Base-by-base conservation (phyloP, 2,113 vertebrate genomes). In the Glaucidium brasilianum region DNA sequence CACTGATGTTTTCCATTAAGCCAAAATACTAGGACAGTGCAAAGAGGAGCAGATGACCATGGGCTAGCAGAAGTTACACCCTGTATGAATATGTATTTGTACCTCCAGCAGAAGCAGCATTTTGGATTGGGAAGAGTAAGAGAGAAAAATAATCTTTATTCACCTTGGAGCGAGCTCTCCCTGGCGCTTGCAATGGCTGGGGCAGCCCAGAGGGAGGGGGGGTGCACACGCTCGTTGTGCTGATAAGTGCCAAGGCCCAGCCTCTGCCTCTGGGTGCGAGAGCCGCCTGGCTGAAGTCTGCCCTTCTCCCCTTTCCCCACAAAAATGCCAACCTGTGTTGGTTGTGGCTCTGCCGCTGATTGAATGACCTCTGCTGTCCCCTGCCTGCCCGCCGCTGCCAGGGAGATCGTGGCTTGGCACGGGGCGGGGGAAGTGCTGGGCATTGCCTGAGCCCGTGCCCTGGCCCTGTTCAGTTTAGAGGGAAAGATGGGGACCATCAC, bases 331-430 rank as follows among this genome's bases (percentile, higher is more conserved):
- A 15, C 53, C 27, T 5, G 6, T 27, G 1, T 0, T 15, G 37
- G 14, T 21, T 32, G 43, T 89, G 59, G 20, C 34, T 0, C 0
- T 2, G 2, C 49, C 2, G 3, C 6, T 2, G 43, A 19, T 1
- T 27, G 52, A 56, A 13, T 14, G 58, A 30, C 29, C 29, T 30
- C 52, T 77, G 80, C 74, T 45, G 26, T 11, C 43, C 56, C 35
- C 69, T 34, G n/a, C 12, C 58, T 23, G 35, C 17, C 49, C 64
- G 79, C 72, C 3, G 1, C 66, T 27, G 41, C 53, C 52, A 8
- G 39, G 62, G 58, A 49, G 16, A 26, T 13, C 11, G 0, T 0
- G 21, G 32, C 47, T 26, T 6, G 12, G 22, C 41, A 1, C 2
- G 3, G 64, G 47, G 2, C 2, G 0, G 0, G 1, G 59, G 59